Percentiles rank a stretch among this genome's conserved stretches.
phyloP scores from a whole-genome alignment of 2,797 vertebrate species.

The Gorsachius magnificus region DNA sequence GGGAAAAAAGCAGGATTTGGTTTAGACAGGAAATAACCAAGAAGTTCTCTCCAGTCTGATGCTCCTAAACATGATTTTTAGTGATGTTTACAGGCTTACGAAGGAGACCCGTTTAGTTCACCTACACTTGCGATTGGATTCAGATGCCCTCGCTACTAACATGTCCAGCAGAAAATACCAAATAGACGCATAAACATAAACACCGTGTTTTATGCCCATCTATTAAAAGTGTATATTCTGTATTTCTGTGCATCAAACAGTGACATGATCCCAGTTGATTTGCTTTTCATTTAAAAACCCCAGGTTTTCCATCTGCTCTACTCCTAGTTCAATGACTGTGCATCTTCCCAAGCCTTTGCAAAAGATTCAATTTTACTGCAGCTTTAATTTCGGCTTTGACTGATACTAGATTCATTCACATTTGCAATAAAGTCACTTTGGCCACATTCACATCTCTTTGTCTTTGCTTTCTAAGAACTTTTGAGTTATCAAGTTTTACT shows the following conservation, averaged over 20 bases:
- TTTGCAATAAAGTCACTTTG: not conserved
- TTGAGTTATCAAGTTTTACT: slow-evolving; percentile 2
- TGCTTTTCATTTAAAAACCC: not conserved
- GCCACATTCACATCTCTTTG: not conserved
- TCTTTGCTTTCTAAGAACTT: slow-evolving; percentile 64
- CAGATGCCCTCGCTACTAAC: not conserved
- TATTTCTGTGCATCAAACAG: not conserved
- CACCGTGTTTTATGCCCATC: not conserved
- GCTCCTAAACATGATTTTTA: not conserved
- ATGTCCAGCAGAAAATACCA: not conserved
- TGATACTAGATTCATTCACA: not conserved
- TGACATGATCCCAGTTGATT: not conserved
- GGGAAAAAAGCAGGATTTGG: not conserved
- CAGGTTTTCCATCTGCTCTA: not conserved
- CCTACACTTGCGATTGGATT: not conserved
- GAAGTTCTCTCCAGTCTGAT: not conserved
- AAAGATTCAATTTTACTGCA: not conserved
- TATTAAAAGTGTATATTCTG: not conserved
- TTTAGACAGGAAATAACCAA: not conserved
- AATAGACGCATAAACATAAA: not conserved
- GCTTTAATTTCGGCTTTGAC: not conserved
- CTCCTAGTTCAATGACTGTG: not conserved
- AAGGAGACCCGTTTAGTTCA: not conserved
- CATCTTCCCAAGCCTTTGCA: not conserved
- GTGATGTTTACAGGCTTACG: not conserved